phyloP scores from a whole-genome alignment of 2,797 vertebrate species.

The Nannoperca obscura region DNA sequence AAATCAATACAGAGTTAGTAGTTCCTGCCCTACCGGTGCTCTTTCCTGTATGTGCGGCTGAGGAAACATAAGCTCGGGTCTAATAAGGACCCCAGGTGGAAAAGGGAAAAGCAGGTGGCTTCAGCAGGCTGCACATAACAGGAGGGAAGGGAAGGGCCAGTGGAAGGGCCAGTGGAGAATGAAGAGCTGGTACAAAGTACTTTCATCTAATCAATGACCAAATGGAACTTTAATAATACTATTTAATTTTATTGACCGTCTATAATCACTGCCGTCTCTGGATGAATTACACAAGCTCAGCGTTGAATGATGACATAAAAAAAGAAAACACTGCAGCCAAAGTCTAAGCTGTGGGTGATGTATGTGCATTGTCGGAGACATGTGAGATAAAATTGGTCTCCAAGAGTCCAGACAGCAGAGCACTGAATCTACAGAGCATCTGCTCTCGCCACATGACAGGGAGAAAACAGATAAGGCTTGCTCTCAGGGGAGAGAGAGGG shows the following conservation, averaged over 20 bases:
- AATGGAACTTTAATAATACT: background rate
- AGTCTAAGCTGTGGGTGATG: slow-evolving; percentile 51
- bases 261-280: background rate
- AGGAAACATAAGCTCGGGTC: slow-evolving; percentile 43
- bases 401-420: slow-evolving; percentile 65
- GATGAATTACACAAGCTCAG: slow-evolving; percentile 26
- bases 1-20: slow-evolving; percentile 86
- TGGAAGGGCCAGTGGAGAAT: slow-evolving; percentile 12
- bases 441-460: slow-evolving; percentile 72
- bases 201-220: slow-evolving; percentile 33
- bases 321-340: slow-evolving; percentile 36
- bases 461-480: slow-evolving; percentile 79
- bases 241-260: slow-evolving; percentile 2
- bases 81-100: slow-evolving; percentile 70
- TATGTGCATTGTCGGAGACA: slow-evolving; percentile 50
- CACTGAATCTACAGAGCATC: slow-evolving; percentile 67
- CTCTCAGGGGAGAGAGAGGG: slow-evolving; percentile 72
- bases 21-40: slow-evolving; percentile 74
- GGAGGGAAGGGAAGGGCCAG: slow-evolving; percentile 32
- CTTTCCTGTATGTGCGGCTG: slow-evolving; percentile 61
- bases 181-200: slow-evolving; percentile 18
- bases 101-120: slow-evolving; percentile 66
- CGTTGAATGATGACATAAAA: slow-evolving; percentile 31
- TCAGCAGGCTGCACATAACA: slow-evolving; percentile 43
- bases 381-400: slow-evolving; percentile 68